Evolutionary conservation across 2,888 invertebrate genomes (phyloP).

Genomic region (Acanthosepion lycidas): DNA sequence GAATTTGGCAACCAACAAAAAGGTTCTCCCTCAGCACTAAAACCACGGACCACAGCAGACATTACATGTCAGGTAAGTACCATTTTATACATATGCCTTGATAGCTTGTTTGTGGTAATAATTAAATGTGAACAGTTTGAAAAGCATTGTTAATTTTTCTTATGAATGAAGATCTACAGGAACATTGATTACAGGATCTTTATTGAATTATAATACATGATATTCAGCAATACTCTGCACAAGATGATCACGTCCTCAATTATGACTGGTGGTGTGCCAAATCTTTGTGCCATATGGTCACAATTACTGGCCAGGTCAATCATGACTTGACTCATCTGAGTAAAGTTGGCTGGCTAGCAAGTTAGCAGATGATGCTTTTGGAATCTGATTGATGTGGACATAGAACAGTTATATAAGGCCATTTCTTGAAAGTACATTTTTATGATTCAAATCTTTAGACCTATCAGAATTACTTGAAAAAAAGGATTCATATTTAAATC

Average conservation of each 20-base stretch:
- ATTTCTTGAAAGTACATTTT: not conserved
- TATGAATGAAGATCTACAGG: not conserved
- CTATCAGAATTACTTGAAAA: not conserved
- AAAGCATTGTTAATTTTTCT: not conserved
- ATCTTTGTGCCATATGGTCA: constrained; percentile 8
- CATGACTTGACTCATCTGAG: constrained; percentile 33
- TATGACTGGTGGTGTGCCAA: constrained; percentile 22
- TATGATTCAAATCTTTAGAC: not conserved
- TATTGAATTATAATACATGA: not conserved
- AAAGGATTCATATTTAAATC: not conserved
- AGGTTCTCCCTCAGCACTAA: constrained; percentile 4
- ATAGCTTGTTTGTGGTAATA: not conserved
- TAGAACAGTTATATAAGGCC: not conserved
- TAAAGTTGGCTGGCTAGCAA: not conserved
- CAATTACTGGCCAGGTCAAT: constrained; percentile 21
- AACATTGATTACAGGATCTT: not conserved
- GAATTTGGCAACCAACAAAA: constrained; percentile 20
- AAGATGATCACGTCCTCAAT: not conserved
- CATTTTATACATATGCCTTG: not conserved
- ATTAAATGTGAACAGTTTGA: not conserved
- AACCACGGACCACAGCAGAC: constrained; percentile 8
- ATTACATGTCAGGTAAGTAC: not conserved
- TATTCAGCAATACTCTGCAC: not conserved
- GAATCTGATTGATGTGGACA: not conserved
- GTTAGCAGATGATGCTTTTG: not conserved